Evolutionary conservation across 1,140 invertebrate species (phyloP), one percentile per base, ranked within the genome.

Genomic region (Meloidogyne hapla): DNA sequence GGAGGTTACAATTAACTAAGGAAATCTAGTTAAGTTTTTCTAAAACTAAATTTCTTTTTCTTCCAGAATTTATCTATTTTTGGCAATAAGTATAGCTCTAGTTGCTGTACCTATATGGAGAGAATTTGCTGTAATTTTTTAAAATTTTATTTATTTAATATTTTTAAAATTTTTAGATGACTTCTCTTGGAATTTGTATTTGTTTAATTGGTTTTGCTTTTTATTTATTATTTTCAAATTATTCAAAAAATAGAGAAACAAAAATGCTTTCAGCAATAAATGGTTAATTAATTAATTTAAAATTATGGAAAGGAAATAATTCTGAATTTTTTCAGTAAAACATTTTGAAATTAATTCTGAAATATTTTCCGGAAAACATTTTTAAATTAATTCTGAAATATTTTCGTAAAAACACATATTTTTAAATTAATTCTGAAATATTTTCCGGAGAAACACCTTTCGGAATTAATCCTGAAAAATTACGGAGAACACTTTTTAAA

Each of bases 61-160:
- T n/a, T n/a, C n/a, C 70, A 85, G 83, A 15, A 84, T 84, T 64
- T 81, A 74, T 56, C 15, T 84, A 21, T 85, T 85, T 68, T 61
- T 85, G 25, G 65, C 62, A 4, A 79, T 87, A n/a, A 85, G 83
- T 64, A 42, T 87, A 23, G 78, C 75, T 25, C 75, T 85, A 12
- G 84, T 86, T 12, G 77, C 86, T 56, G 87, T 86, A 21, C 84
- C 83, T 13, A 84, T 85, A n/a, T 74, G 84, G 65, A 83, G 84
- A 48, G 83, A 85, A 38, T 85, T 85, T 64, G 74, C 80, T 64
- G 71, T 73, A 42, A 56, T 56, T 56, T 56, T 56, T n/a, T n/a
- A 6, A 3, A 0, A 18, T 15, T 48, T 48, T 56, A 8, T 8
- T 15, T n/a, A 45, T 45, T 45, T 38, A 4, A 4, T 15, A 42